These are phyloP conservation scores for Spermophilus dauricus DNA, from an alignment of 2,113 vertebrate genomes.

Conservation along the genomic window DNA sequence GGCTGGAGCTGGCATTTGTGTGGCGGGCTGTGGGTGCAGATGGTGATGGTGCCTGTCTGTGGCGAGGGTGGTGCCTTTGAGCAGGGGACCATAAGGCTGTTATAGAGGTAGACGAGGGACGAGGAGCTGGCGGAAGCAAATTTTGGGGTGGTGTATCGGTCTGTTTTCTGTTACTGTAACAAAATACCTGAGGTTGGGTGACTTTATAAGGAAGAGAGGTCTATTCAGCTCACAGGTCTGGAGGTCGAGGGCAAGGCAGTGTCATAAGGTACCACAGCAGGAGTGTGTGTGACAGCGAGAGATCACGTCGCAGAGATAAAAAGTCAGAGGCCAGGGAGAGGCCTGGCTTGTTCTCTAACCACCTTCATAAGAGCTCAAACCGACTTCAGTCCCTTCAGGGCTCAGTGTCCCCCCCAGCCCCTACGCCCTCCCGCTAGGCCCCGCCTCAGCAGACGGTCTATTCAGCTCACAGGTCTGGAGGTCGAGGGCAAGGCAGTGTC, in stretches of 20 bases:
- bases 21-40: background rate
- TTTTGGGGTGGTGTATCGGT: background rate
- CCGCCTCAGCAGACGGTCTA: too few species aligned
- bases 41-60: background rate
- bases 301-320: background rate
- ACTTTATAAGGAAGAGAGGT: background rate
- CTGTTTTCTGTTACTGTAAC: background rate
- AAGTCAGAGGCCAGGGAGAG: background rate
- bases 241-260: background rate
- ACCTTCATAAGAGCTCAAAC: background rate
- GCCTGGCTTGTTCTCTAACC: background rate
- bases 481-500: background rate
- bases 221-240: background rate
- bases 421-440: background rate
- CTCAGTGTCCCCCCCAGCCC: background rate
- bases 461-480: background rate
- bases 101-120: background rate
- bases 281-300: background rate
- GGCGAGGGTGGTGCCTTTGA: background rate
- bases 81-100: background rate
- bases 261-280: background rate
- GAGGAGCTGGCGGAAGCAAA: background rate
- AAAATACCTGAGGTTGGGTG: background rate
- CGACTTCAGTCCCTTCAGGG: background rate
- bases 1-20: background rate